These are phyloP conservation scores for Prinia subflava DNA, from an alignment of 2,113 vertebrate species.

Conservation along the genomic window DNA sequence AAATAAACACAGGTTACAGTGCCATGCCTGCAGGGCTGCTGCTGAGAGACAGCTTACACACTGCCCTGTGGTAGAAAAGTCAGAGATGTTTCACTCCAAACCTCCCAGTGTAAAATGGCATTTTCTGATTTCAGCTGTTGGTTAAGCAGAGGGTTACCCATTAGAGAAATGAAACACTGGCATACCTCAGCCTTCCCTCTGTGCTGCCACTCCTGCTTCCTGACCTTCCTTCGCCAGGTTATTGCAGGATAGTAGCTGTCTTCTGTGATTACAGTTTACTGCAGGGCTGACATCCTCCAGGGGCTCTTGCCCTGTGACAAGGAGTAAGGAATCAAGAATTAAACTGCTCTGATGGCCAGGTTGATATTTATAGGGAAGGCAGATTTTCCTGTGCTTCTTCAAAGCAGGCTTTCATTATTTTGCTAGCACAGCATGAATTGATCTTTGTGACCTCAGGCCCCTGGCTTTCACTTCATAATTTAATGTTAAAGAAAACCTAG, in stretches of 20 bases:
- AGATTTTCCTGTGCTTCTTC: neutral
- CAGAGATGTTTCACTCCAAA: neutral
- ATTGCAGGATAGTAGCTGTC: neutral
- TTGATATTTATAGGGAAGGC: neutral
- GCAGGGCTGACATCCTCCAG: neutral
- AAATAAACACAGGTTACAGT: neutral
- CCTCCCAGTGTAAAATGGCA: neutral
- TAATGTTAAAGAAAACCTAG: conserved; percentile 3
- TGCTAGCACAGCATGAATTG: neutral
- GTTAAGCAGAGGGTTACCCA: neutral
- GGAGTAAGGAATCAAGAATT: neutral
- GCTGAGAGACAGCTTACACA: neutral
- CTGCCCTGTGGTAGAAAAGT: neutral
- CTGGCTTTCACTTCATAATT: neutral
- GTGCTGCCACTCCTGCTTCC: neutral
- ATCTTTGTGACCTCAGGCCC: neutral
- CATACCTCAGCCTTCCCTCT: neutral
- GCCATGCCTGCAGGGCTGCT: neutral
- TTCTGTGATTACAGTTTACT: neutral
- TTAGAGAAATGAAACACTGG: neutral
- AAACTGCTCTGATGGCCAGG: neutral
- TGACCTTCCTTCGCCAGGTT: neutral
- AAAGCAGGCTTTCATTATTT: conserved; percentile 11
- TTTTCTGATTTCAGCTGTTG: neutral
- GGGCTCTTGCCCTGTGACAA: neutral